phyloP scores from a whole-genome alignment of 30 jellyfish, hydroid and myxozoan genomes.

The Hydractinia symbiolongicarpus region DNA sequence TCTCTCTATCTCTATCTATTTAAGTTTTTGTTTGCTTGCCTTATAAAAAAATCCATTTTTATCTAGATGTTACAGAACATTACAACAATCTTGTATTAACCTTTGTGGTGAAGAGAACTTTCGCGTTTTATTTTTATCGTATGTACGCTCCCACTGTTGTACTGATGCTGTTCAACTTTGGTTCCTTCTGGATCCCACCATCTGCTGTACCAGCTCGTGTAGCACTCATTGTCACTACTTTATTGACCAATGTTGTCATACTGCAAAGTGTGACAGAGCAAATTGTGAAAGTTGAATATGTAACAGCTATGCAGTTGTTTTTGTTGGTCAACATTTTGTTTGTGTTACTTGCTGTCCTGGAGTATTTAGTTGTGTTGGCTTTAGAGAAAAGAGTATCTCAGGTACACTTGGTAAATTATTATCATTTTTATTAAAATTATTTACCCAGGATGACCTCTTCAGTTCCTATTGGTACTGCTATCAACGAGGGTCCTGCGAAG shows the following conservation, averaged over 20 bases:
- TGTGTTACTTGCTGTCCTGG: too few relatives aligned
- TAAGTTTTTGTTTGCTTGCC: too few relatives aligned
- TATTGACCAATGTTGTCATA: not conserved
- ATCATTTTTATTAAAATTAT: too few relatives aligned
- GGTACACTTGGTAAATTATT: too few relatives aligned
- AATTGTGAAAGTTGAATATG: not conserved
- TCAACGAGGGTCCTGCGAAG: too few relatives aligned
- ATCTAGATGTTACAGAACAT: not conserved
- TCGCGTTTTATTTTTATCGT: not conserved
- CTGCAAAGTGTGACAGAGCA: constrained; percentile 4
- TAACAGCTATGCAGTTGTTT: constrained; percentile 13
- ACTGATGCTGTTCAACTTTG: not conserved
- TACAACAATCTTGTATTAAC: not conserved
- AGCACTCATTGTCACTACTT: not conserved
- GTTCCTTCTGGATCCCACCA: constrained; percentile 15
- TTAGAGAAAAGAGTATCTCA: too few relatives aligned
- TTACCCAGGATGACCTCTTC: too few relatives aligned
- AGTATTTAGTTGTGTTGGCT: too few relatives aligned
- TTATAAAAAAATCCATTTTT: not conserved
- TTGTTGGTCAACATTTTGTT: not conserved
- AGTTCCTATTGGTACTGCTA: too few relatives aligned
- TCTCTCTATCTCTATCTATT: too few relatives aligned
- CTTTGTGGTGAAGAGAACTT: not conserved
- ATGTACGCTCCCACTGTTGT: constrained; percentile 1
- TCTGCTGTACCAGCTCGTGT: constrained; percentile 6